A percentile compares a stretch with the other conserved stretches of the same genome.
Evolutionary conservation across 2,888 invertebrate genomes (phyloP).

Genomic region (Mimachlamys varia): DNA sequence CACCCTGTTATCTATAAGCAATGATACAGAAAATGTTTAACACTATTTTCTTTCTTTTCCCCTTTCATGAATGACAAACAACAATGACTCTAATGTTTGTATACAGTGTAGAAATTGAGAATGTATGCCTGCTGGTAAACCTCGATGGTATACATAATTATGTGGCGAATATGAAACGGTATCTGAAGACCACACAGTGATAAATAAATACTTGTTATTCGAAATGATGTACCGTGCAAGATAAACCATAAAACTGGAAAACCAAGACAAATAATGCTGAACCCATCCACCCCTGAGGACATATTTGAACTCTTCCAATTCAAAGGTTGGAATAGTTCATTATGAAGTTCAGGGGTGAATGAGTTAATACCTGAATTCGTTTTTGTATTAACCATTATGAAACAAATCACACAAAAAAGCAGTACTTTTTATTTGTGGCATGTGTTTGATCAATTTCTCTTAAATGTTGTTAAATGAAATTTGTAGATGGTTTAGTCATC

Average conservation of each 20-base stretch:
- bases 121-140: too few relatives aligned
- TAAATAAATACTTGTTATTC: background rate
- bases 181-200: background rate
- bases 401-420: background rate
- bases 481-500: background rate
- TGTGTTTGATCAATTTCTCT: background rate
- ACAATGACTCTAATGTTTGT: background rate
- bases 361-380: background rate
- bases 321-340: too few relatives aligned
- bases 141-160: too few relatives aligned
- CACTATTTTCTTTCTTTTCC: background rate
- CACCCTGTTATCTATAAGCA: constrained; percentile 2
- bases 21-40: background rate
- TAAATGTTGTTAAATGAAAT: background rate
- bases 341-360: too few relatives aligned
- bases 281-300: too few relatives aligned
- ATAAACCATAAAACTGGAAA: background rate
- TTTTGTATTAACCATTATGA: background rate
- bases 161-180: too few relatives aligned
- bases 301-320: too few relatives aligned
- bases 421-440: background rate
- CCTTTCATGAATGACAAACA: background rate
- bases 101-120: background rate
- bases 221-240: background rate
- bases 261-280: background rate